phyloP scores from a whole-genome alignment of 2,888 invertebrate species.

The Eudemis profundana region DNA sequence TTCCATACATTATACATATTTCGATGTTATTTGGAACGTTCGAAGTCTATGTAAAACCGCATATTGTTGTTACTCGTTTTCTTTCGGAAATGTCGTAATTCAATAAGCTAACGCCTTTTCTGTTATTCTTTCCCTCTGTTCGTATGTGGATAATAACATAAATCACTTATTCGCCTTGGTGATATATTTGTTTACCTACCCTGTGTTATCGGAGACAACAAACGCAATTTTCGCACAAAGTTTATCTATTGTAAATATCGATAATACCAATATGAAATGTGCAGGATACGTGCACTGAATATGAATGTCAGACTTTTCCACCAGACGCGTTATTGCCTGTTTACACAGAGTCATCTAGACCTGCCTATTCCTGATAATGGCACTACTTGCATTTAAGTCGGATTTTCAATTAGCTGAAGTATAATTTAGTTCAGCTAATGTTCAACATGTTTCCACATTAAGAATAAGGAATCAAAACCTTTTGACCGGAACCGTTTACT shows the following conservation, averaged over 20 bases:
- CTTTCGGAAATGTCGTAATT: not conserved
- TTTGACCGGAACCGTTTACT: too few relatives aligned
- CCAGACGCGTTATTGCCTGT: not conserved
- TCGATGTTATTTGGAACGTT: too few relatives aligned
- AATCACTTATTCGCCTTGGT: slow-evolving; percentile 12
- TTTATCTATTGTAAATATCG: not conserved
- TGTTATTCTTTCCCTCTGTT: slow-evolving; percentile 20
- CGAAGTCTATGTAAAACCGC: not conserved
- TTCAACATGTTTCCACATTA: too few relatives aligned
- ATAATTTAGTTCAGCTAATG: too few relatives aligned
- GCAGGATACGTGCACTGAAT: not conserved
- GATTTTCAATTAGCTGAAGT: too few relatives aligned
- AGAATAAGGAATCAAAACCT: too few relatives aligned
- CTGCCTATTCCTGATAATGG: too few relatives aligned
- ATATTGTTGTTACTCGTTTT: not conserved
- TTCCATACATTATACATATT: too few relatives aligned
- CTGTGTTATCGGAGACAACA: not conserved
- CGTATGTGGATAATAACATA: slow-evolving; percentile 16
- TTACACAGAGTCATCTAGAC: too few relatives aligned
- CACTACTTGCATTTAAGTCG: too few relatives aligned
- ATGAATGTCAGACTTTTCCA: not conserved
- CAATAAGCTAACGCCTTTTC: not conserved
- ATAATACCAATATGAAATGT: not conserved
- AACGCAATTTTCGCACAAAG: slow-evolving; percentile 7
- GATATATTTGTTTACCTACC: slow-evolving; percentile 29